Evolutionary conservation across 2,797 vertebrate genomes (phyloP), one percentile per base, ranked within the genome.

Genomic region (Sebastes steindachneri): DNA sequence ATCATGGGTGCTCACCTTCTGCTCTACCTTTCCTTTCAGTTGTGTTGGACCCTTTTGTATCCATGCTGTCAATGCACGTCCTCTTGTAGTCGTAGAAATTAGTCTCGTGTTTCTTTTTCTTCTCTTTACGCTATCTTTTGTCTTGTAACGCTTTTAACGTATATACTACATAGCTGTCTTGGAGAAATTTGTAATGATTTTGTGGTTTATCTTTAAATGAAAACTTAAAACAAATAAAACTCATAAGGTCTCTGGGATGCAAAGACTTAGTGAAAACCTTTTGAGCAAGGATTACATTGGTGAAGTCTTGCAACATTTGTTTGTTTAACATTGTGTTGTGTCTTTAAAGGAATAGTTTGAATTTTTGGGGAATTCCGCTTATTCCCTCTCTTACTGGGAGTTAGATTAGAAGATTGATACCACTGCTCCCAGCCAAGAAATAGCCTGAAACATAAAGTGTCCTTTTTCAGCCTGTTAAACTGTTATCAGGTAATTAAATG

Each of bases 61-160:
- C 69, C 90, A 77, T 91, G 75, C 81, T 92, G 79, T 90, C 77
- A 84, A 68, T 96, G 96, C 93, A 92, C 96, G 95, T 92, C 86
- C 60, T 77, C 67, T 77, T 60, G 69, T 82, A 78, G 68, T 59
- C 26, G 71, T 80, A 81, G 71, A 86, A 72, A 60, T 28, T 37
- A 72, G 73, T 85, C 14, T 68, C 9, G 58, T 79, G 29, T 80
- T 71, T 75, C 58, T 62, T 86, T 73, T 77, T 84, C 21, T 74
- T 81, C 60, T 87, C 58, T 68, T 35, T 51, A 60, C 78, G 25
- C 69, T 77, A 60, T 73, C 28, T 65, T 26, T 75, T 65, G 64
- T 73, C 63, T 65, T 66, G 31, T 72, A 37, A 67, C 25, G 9
- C 25, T 70, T 83, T 70, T 3, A 71, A 58, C 65, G 29, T 75